phyloP scores from a whole-genome alignment of 1,140 invertebrate genomes.

The Hylyphantes graminicola region DNA sequence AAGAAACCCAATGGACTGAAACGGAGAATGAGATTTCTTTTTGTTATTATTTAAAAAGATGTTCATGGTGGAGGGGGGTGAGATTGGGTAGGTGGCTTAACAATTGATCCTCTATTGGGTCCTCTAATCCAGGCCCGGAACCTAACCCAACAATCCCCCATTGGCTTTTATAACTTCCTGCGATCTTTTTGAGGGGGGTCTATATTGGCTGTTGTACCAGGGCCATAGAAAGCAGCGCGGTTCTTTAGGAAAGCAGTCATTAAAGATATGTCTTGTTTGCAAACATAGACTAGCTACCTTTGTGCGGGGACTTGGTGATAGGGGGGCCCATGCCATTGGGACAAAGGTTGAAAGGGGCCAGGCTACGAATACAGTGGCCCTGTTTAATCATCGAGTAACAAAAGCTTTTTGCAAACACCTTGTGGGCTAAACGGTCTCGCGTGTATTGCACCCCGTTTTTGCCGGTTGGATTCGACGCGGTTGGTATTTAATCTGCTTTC shows the following conservation, averaged over 20 bases:
- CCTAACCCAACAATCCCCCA: slow-evolving; percentile 11
- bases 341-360: slow-evolving; percentile 33
- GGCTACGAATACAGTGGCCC: slow-evolving; percentile 40
- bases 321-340: slow-evolving; percentile 18
- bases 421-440: slow-evolving; percentile 51
- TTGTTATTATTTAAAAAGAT: slow-evolving; percentile 58
- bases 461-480: slow-evolving; percentile 6
- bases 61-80: slow-evolving; percentile 10
- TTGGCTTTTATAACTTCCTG: slow-evolving; percentile 55
- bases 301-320: slow-evolving; percentile 44
- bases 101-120: slow-evolving; percentile 50
- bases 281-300: slow-evolving; percentile 53
- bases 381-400: slow-evolving; percentile 56
- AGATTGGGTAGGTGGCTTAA: slow-evolving; percentile 41
- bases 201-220: slow-evolving; percentile 43
- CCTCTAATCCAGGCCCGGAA: slow-evolving; percentile 49
- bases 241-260: slow-evolving; percentile 58
- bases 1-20: slow-evolving; percentile 42
- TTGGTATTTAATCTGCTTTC: slow-evolving; percentile 48
- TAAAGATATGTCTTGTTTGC: slow-evolving; percentile 61
- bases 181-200: not conserved
- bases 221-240: slow-evolving; percentile 44
- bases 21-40: slow-evolving; percentile 20
- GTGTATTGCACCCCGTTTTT: slow-evolving; percentile 20
- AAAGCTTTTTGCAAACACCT: slow-evolving; percentile 52